Conservation (phyloP, 2,797 vertebrate species). For the Aplochiton taeniatus region DNA sequence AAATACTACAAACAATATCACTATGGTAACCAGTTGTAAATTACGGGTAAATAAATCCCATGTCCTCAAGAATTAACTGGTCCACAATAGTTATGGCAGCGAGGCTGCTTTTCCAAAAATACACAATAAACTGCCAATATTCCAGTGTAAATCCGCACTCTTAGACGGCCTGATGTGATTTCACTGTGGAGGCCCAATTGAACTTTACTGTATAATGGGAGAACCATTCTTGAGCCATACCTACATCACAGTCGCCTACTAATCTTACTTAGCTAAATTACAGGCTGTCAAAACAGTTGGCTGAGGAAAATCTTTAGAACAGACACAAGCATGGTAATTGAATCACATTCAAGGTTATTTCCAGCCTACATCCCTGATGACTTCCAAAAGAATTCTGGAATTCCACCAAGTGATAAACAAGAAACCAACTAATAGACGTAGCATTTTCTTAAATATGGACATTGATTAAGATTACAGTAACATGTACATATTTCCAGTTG, state of each 20-base stretch:
- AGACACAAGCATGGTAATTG: conserved; percentile 63
- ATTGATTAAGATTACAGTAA: too few species aligned
- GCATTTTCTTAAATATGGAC: too few species aligned
- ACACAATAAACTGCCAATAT: conserved; percentile 39
- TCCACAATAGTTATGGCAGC: conserved; percentile 24
- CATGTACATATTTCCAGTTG: too few species aligned
- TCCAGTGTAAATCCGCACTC: conserved; percentile 47
- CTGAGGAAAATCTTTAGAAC: conserved; percentile 62
- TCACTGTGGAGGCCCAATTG: conserved; percentile 52
- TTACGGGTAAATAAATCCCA: conserved; percentile 33
- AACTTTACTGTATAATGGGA: conserved; percentile 55
- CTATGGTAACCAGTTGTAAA: conserved; percentile 56
- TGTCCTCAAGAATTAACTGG: conserved; percentile 11
- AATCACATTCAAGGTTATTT: conserved; percentile 58
- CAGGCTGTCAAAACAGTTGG: conserved; percentile 73
- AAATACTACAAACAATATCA: conserved; percentile 39
- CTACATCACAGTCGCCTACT: conserved; percentile 63
- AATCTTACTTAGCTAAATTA: conserved; percentile 73
- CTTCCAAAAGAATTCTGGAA: conserved; percentile 51
- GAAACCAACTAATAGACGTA: not conserved
- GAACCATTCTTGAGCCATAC: conserved; percentile 55
- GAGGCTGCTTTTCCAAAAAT: conserved; percentile 37
- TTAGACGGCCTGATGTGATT: not conserved
- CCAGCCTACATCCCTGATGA: conserved; percentile 37
- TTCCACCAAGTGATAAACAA: conserved; percentile 40